A percentile compares a stretch with the other conserved stretches of the same genome.
phyloP scores from a whole-genome alignment of 2,888 invertebrate species.

The Leptinotarsa peninsularis region DNA sequence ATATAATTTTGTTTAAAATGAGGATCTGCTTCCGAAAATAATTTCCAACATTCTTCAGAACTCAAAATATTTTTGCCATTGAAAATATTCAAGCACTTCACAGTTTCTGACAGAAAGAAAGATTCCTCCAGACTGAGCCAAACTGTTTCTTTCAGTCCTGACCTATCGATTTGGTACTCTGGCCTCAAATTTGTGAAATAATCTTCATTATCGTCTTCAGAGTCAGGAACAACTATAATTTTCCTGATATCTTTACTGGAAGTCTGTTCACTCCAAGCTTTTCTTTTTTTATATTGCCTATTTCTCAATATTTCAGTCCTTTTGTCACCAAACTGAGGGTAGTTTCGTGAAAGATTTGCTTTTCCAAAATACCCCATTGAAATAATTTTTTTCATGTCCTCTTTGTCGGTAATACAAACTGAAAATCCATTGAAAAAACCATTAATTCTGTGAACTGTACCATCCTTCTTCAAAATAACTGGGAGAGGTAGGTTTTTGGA shows the following conservation, averaged over 20 bases:
- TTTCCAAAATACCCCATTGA: conserved; percentile 84
- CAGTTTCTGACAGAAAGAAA: conserved; percentile 76
- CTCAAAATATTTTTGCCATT: conserved; percentile 68
- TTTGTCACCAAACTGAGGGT: conserved; percentile 61
- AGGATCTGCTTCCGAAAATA: conserved; percentile 71
- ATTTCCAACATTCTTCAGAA: conserved; percentile 70
- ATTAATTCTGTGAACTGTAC: conserved; percentile 69
- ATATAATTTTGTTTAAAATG: conserved; percentile 79
- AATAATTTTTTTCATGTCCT: conserved; percentile 73
- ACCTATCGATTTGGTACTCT: conserved; percentile 71
- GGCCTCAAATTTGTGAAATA: conserved; percentile 74
- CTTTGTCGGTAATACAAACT: conserved; percentile 72
- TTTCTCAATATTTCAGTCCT: conserved; percentile 69
- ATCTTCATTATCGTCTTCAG: conserved; percentile 74
- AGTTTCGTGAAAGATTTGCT: conserved; percentile 67
- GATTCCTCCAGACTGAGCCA: conserved; percentile 82
- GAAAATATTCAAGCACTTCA: conserved; percentile 76
- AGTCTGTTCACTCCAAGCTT: conserved; percentile 55
- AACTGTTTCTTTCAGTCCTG: conserved; percentile 73
- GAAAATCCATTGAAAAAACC: conserved; percentile 77
- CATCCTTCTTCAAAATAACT: conserved; percentile 64
- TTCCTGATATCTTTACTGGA: conserved; percentile 55
- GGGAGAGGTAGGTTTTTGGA: conserved; percentile 63
- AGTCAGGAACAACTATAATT: conserved; percentile 75
- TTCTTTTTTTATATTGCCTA: conserved; percentile 73